Evolutionary conservation across 2,797 vertebrate species (phyloP).

Genomic region (Malacoctenus gilli): DNA sequence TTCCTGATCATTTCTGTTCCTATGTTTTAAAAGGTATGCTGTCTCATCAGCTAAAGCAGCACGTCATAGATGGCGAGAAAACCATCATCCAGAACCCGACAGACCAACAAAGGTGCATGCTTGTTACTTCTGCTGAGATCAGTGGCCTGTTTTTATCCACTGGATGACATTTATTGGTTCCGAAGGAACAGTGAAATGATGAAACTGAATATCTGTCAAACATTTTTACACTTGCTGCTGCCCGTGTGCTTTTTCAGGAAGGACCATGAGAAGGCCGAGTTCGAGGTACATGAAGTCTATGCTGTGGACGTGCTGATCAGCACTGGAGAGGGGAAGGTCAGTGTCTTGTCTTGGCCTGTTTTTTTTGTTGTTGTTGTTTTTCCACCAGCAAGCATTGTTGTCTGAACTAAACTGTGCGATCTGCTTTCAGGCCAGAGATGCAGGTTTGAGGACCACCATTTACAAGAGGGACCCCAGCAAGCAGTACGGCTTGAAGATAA

Average conservation of each 20-base stretch:
- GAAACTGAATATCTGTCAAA: not conserved
- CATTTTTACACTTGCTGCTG: constrained; percentile 8
- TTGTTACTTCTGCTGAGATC: not conserved
- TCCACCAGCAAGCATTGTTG: no score
- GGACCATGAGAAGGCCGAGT: constrained; percentile 97
- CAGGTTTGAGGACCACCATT: constrained; percentile 94
- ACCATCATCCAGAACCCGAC: constrained; percentile 97
- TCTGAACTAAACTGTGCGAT: not conserved
- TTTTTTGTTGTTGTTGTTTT: no score
- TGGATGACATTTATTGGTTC: not conserved
- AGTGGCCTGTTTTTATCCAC: not conserved
- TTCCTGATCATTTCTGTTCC: not conserved
- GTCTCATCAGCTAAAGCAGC: constrained; percentile 96
- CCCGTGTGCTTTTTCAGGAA: constrained; percentile 80
- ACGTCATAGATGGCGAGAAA: constrained; percentile 96
- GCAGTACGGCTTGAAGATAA: constrained; percentile 97
- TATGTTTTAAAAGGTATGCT: constrained; percentile 86
- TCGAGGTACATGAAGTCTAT: constrained; percentile 98
- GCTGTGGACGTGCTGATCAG: constrained; percentile 96
- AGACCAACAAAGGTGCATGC: constrained; percentile 91
- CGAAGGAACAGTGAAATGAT: not conserved
- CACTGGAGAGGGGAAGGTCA: constrained; percentile 96
- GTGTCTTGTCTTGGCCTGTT: constrained; percentile 13
- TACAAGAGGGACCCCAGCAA: constrained; percentile 96
- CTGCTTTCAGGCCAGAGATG: constrained; percentile 90